Evolutionary conservation across 1,140 invertebrate species (phyloP).

Genomic region (Pogonognathellus flavescens): DNA sequence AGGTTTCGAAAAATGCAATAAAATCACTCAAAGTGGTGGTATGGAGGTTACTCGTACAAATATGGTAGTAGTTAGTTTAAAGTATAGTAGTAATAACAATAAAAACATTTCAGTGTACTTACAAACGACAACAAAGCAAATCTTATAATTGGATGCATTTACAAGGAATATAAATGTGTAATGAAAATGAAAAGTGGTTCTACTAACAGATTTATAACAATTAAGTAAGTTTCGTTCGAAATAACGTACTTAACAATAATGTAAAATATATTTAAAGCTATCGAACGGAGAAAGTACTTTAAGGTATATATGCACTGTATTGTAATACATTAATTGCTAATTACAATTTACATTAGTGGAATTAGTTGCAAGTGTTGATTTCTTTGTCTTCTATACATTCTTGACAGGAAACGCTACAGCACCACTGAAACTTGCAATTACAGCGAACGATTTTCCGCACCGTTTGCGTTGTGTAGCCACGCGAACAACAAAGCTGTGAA

Average conservation of each 20-base stretch:
- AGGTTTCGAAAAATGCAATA: too few species aligned
- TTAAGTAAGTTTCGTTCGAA: not conserved
- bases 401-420: conserved; percentile 60
- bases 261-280: conserved; percentile 19
- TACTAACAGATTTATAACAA: not conserved
- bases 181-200: too few species aligned
- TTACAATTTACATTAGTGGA: not conserved
- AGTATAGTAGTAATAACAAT: too few species aligned
- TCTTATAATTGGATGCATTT: too few species aligned
- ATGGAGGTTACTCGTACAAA: too few species aligned
- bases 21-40: too few species aligned
- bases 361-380: conserved; percentile 63
- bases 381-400: conserved; percentile 58
- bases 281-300: not conserved
- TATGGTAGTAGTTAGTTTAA: too few species aligned
- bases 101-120: too few species aligned
- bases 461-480: conserved; percentile 59
- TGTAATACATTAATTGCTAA: conserved; percentile 3
- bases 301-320: not conserved
- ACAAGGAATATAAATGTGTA: too few species aligned
- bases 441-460: conserved; percentile 53
- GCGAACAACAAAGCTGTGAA: conserved; percentile 56
- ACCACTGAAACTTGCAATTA: conserved; percentile 65
- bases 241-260: not conserved
- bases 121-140: too few species aligned